Evolutionary conservation across 2,113 vertebrate species (phyloP), one percentile per base, ranked within the genome.

Genomic region (Arenaria interpres): DNA sequence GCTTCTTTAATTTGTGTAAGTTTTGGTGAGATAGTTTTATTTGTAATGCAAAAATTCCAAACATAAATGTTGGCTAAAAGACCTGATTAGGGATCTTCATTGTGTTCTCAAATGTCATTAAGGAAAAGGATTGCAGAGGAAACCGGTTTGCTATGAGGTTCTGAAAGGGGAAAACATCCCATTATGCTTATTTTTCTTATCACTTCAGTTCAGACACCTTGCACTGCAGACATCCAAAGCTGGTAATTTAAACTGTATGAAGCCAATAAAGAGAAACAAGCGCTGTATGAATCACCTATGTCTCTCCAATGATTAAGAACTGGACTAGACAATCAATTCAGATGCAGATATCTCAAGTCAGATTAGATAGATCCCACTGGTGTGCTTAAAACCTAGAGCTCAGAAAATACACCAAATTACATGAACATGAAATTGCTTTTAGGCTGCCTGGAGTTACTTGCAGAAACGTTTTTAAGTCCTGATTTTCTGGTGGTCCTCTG

Each of bases 161-260:
- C 91, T 85, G 71, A 57, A 94, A 93, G 66, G 39, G n/a, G 81
- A 93, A 94, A 94, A 88, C 71, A 93, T 88, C 71, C 96, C 62
- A 94, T 89, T 82, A 85, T 88, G 94, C 94, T 97, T 96, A 91
- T 95, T 97, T 94, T 91, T 66, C 96, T 94, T 95, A 96, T 95
- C 96, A 94, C 93, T 95, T 89, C 87, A 81, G 84, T 96, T 96
- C 96, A 96, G 94, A 93, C 91, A 96, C 77, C 89, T 89, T 76
- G 85, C 69, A 85, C 79, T 82, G 62, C 87, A 96, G 73, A 88
- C 81, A 73, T n/a, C 74, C 81, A 71, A 89, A 91, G 53, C 77
- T 60, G 69, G 60, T 56, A 67, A 95, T 96, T 93, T 57, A 67
- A 79, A 67, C 81, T 82, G 81, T 68, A 79, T 37, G 67, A 76